Evolutionary conservation across 1,140 invertebrate species (phyloP), one percentile per base, ranked within the genome.

Genomic region (Stenopsyche tienmushanensis): DNA sequence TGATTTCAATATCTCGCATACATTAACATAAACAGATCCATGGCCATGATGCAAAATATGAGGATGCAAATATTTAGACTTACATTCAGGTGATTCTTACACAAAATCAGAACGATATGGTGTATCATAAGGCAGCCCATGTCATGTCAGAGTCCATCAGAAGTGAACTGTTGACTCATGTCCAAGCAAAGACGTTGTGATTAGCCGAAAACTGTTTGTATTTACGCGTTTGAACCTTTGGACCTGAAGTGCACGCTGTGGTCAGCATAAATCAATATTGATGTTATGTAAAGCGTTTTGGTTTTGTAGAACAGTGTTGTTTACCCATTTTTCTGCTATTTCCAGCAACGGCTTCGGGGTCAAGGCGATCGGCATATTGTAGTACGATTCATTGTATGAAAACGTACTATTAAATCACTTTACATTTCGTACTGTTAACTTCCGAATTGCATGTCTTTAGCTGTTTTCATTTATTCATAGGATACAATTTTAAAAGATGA

Each of bases 291-390:
- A 3, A 23, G 17, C 53, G 15, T 49, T 7, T 49, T 15, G 20
- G 5, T 9, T 21, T 49, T 49, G 15, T 17, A 8, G 20, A 49
- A 49, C 45, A 15, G 5, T 15, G n/a, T 42, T 26, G 59, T 62
- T 63, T 42, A 25, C 21, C 58, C 29, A 44, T 53, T 52, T 52
- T 50, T 50, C 60, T 57, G 53, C 24, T 25, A 57, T 18, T 25
- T 10, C 15, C 15, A 21, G 15, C 25, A 17, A 17, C 25, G 47
- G 29, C 23, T 39, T 52, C 34, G 60, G 34, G 60, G 60, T 63
- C 60, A 63, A 63, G 60, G 60, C 24, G 49, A 52, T 20, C 58
- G 23, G 26, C 58, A 47, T 60, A 25, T 44, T 26, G 18, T 13
- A n/a, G 47, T 18, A 20, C 52, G 26, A 34, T 18, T 55, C 26